These are phyloP conservation scores for Wasmannia auropunctata DNA, from an alignment of 1,140 invertebrate species.

Conservation along the genomic window DNA sequence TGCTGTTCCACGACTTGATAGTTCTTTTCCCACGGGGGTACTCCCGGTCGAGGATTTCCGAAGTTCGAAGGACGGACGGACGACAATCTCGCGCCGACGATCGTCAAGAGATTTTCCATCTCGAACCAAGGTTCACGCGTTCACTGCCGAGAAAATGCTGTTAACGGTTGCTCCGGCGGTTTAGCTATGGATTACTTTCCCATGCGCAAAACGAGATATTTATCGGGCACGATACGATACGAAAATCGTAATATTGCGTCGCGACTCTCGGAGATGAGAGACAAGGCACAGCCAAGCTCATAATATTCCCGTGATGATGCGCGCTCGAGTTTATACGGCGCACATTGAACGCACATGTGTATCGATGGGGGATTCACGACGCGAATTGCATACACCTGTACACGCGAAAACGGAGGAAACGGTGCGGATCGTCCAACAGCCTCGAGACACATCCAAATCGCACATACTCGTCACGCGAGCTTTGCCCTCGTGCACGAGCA, in stretches of 20 bases:
- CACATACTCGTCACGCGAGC: slow-evolving; percentile 22
- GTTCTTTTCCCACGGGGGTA: slow-evolving; percentile 24
- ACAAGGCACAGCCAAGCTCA: slow-evolving; percentile 52
- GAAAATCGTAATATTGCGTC: slow-evolving; percentile 47
- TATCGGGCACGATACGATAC: slow-evolving; percentile 29
- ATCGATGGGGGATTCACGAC: slow-evolving; percentile 65
- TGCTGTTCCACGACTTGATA: slow-evolving; percentile 66
- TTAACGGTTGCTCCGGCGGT: slow-evolving; percentile 58
- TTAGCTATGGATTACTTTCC: slow-evolving; percentile 52
- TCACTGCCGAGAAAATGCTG: slow-evolving; percentile 69
- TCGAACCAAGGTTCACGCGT: slow-evolving; percentile 61
- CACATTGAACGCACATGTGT: slow-evolving; percentile 67
- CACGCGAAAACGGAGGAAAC: slow-evolving; percentile 39
- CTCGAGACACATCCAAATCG: slow-evolving; percentile 39
- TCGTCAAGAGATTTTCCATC: slow-evolving; percentile 58
- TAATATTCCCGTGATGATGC: slow-evolving; percentile 64
- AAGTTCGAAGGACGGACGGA: slow-evolving; percentile 58
- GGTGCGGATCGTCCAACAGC: slow-evolving; percentile 19
- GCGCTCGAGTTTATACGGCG: slow-evolving; percentile 64
- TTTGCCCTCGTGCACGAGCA: slow-evolving; percentile 48
- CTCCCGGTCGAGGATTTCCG: slow-evolving; percentile 48
- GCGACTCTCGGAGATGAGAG: slow-evolving; percentile 1
- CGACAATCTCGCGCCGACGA: slow-evolving; percentile 51
- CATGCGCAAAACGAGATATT: slow-evolving; percentile 40
- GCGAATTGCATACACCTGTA: slow-evolving; percentile 61